Percentiles rank a stretch among this genome's conserved stretches.
Conservation (phyloP, 2,888 invertebrate species). For the Eristalinus sepulchralis region DNA sequence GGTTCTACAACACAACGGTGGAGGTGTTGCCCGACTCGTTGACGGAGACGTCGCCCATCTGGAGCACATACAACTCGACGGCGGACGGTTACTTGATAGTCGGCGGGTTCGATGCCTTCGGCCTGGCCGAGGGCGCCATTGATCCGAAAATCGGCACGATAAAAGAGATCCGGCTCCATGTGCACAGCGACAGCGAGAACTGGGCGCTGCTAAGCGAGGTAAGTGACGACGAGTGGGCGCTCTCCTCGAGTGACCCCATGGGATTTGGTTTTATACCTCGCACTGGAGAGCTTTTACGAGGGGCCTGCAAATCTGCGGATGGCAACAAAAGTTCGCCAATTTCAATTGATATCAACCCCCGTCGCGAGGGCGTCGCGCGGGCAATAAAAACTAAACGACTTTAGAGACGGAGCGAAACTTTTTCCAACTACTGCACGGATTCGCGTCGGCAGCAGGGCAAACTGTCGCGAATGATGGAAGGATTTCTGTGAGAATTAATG, state of each 20-base stretch:
- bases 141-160: constrained; percentile 86
- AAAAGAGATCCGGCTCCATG: constrained; percentile 87
- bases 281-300: not conserved
- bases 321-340: not conserved
- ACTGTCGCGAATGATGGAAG: not conserved
- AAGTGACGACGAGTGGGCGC: constrained; percentile 87
- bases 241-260: not conserved
- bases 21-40: constrained; percentile 86
- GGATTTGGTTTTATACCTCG: not conserved
- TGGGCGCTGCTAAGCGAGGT: constrained; percentile 97
- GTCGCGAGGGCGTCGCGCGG: not conserved
- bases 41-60: constrained; percentile 80
- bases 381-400: constrained; percentile 17
- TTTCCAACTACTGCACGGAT: not conserved
- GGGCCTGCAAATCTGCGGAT: not conserved
- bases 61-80: constrained; percentile 84
- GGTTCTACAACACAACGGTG: constrained; percentile 92
- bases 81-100: constrained; percentile 87
- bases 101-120: constrained; percentile 90
- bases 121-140: constrained; percentile 88
- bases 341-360: not conserved
- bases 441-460: not conserved
- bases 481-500: not conserved
- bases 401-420: not conserved
- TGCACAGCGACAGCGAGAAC: constrained; percentile 90